These are phyloP conservation scores for Pseudotriccus pelzelni DNA, from an alignment of 2,797 vertebrate species.

Conservation along the genomic window DNA sequence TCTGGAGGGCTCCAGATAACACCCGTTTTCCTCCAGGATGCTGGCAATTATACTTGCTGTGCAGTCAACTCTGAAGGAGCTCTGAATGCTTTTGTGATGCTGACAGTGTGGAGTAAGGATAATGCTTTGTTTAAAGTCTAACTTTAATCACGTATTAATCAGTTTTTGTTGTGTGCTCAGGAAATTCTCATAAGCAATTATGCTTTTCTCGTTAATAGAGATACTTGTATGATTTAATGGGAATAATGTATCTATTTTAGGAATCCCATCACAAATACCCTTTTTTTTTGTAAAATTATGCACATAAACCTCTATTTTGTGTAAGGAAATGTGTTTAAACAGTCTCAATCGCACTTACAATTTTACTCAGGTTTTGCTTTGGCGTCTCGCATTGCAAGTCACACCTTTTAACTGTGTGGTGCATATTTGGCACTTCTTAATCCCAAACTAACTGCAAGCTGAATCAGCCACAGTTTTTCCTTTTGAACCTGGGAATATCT, in stretches of 20 bases:
- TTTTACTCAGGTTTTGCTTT: background rate
- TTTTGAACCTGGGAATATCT: background rate
- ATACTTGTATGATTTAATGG: conserved; percentile 55
- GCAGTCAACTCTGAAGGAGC: conserved; percentile 84
- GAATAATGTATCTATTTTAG: conserved; percentile 46
- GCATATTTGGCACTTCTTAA: background rate
- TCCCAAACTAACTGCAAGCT: background rate
- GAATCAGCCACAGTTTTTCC: background rate
- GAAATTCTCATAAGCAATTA: conserved; percentile 53
- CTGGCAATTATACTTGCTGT: conserved; percentile 88
- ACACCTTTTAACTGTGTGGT: background rate
- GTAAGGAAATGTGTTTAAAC: conserved; percentile 16
- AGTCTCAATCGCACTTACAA: background rate
- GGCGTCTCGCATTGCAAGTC: background rate
- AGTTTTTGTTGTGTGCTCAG: background rate
- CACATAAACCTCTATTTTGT: background rate
- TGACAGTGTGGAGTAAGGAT: conserved; percentile 94
- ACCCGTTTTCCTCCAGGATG: conserved; percentile 85
- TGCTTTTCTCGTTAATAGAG: conserved; percentile 13
- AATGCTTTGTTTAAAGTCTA: background rate
- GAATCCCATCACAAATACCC: conserved; percentile 40
- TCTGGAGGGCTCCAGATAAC: conserved; percentile 89
- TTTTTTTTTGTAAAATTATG: conserved; percentile 33
- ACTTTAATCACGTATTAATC: conserved; percentile 38
- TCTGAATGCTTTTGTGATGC: conserved; percentile 80